These are phyloP conservation scores for Calliphora vicina DNA, from an alignment of 1,140 invertebrate species.

Conservation along the genomic window DNA sequence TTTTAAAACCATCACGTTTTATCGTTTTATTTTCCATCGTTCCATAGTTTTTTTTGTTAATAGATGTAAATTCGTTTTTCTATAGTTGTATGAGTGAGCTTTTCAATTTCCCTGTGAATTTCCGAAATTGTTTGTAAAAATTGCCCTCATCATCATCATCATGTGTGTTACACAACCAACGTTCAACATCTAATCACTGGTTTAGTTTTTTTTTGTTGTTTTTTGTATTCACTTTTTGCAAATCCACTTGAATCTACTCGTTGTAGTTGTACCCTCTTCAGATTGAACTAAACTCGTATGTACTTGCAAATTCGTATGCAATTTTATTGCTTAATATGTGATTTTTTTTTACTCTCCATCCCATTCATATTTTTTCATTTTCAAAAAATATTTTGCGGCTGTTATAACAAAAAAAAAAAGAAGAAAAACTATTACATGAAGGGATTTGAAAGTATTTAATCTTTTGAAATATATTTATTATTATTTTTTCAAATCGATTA, in stretches of 20 bases:
- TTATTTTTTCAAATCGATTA: too few species aligned
- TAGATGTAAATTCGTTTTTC: neutral
- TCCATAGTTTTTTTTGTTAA: neutral
- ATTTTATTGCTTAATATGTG: neutral
- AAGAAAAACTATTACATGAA: neutral
- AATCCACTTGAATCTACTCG: neutral
- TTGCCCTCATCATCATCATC: constrained; percentile 13
- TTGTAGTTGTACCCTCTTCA: too few species aligned
- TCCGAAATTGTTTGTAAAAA: constrained; percentile 21
- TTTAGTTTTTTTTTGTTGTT: neutral
- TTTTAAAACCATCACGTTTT: neutral
- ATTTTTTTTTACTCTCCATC: neutral
- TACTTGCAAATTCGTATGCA: neutral
- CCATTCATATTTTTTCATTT: neutral
- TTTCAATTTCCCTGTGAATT: constrained; percentile 34
- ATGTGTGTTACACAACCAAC: constrained; percentile 10
- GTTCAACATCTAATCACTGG: constrained; percentile 25
- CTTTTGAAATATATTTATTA: too few species aligned
- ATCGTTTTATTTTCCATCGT: neutral
- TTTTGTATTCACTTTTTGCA: neutral
- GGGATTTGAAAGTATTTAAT: neutral
- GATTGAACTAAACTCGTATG: neutral
- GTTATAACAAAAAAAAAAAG: neutral
- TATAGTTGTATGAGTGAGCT: neutral
- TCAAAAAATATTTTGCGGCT: neutral